phyloP scores from a whole-genome alignment of 1,140 invertebrate species.

The Drosophila sp. region DNA sequence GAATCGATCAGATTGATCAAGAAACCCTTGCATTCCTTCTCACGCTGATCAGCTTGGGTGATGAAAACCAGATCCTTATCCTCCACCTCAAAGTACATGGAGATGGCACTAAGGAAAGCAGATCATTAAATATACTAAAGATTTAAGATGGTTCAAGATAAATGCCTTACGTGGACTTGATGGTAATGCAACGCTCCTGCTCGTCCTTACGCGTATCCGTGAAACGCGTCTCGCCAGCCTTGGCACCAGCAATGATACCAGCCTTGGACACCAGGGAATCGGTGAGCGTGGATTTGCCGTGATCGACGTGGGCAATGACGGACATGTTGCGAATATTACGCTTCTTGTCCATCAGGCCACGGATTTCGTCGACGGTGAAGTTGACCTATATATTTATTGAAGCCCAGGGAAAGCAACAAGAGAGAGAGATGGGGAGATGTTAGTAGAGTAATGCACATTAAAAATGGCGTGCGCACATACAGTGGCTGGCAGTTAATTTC shows the following conservation, averaged over 20 bases:
- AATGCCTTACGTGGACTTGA: slow-evolving; percentile 97
- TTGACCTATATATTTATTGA: slow-evolving; percentile 92
- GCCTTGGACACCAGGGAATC: slow-evolving; percentile 99
- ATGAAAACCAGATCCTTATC: slow-evolving; percentile 97
- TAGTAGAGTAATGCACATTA: slow-evolving; percentile 38
- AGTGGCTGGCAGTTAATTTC: no score
- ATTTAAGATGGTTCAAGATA: neutral
- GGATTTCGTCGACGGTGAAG: slow-evolving; percentile 99
- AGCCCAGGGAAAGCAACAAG: slow-evolving; percentile 3
- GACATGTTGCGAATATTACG: slow-evolving; percentile 99
- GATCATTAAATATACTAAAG: no score
- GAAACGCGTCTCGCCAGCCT: slow-evolving; percentile 99
- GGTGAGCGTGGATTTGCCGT: slow-evolving; percentile 99
- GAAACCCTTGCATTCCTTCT: slow-evolving; percentile 96
- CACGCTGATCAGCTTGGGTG: slow-evolving; percentile 93
- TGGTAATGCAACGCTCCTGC: slow-evolving; percentile 99
- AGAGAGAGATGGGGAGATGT: slow-evolving; percentile 20
- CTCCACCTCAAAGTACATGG: slow-evolving; percentile 98
- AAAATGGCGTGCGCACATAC: slow-evolving; percentile 60
- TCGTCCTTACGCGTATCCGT: slow-evolving; percentile 99
- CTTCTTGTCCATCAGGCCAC: slow-evolving; percentile 99
- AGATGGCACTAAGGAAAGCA: slow-evolving; percentile 92
- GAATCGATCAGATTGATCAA: slow-evolving; percentile 99
- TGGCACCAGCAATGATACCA: slow-evolving; percentile 99
- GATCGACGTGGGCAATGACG: slow-evolving; percentile 99